A percentile compares a stretch with the other conserved stretches of the same genome.
These are phyloP conservation scores for Darwinula stevensoni DNA, from an alignment of 2,888 invertebrate species.

Conservation along the genomic window DNA sequence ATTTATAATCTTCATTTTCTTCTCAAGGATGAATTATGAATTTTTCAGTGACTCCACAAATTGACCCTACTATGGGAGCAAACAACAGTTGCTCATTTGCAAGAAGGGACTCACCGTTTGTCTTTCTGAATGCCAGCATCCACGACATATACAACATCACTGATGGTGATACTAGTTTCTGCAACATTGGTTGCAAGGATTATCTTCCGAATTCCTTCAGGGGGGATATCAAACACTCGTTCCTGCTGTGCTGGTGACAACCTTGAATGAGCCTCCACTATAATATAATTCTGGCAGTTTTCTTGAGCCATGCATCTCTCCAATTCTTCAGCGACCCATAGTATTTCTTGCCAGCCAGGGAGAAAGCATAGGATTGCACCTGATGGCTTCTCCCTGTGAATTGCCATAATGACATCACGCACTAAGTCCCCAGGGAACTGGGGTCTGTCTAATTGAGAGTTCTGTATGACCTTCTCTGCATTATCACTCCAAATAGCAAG, in stretches of 20 bases:
- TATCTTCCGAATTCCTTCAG: slow-evolving; percentile 27
- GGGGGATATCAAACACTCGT: slow-evolving; percentile 23
- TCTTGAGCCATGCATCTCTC: slow-evolving; percentile 12
- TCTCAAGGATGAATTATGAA: too few species aligned
- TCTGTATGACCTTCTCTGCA: background rate
- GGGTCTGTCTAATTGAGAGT: too few species aligned
- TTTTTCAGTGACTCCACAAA: too few species aligned
- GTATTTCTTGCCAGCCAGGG: slow-evolving; percentile 43
- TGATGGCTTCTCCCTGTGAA: slow-evolving; percentile 24
- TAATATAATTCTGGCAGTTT: slow-evolving; percentile 5
- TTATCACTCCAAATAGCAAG: background rate
- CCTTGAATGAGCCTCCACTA: slow-evolving; percentile 25
- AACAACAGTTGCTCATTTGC: too few species aligned
- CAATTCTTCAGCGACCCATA: slow-evolving; percentile 20
- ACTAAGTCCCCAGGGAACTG: slow-evolving; percentile 17
- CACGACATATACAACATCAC: slow-evolving; percentile 34
- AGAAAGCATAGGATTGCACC: slow-evolving; percentile 42
- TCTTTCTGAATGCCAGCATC: slow-evolving; percentile 32
- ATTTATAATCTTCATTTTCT: too few species aligned
- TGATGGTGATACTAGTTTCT: slow-evolving; percentile 39
- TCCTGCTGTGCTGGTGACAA: slow-evolving; percentile 26
- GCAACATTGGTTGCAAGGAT: slow-evolving; percentile 38
- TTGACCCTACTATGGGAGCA: too few species aligned
- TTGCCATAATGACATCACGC: slow-evolving; percentile 23
- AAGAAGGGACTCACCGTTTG: slow-evolving; percentile 15